A percentile compares a stretch with the other conserved stretches of the same genome.
Conservation (phyloP, 2,797 vertebrate species). For the Phrynocephalus guinanensis region DNA sequence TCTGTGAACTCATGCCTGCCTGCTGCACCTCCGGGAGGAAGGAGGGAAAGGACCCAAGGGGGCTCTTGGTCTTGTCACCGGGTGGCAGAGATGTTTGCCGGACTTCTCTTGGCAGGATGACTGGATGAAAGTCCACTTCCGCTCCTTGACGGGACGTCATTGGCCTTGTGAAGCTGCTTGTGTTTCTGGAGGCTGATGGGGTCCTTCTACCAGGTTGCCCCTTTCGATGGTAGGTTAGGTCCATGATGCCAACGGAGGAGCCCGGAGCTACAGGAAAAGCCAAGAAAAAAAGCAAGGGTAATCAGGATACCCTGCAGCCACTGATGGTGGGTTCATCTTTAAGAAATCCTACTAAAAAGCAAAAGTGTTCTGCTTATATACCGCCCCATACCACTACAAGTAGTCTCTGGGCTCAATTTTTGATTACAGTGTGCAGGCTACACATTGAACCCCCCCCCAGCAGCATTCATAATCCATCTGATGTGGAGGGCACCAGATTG, state of each 20-base stretch:
- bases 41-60: slow-evolving; percentile 54
- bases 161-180: not conserved
- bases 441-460: no score
- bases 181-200: not conserved
- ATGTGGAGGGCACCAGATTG: no score
- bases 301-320: no score
- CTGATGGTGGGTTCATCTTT: no score
- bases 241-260: no score
- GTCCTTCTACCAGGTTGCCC: not conserved
- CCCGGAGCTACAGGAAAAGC: not conserved
- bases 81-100: slow-evolving; percentile 12
- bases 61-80: slow-evolving; percentile 56
- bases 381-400: no score
- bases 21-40: slow-evolving; percentile 48
- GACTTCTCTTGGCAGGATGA: no score
- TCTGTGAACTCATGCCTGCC: slow-evolving; percentile 78
- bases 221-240: no score
- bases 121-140: not conserved
- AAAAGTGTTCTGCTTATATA: no score
- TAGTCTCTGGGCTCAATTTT: no score
- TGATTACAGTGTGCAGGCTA: no score
- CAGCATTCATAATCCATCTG: not conserved
- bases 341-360: no score
- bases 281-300: not conserved
- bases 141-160: not conserved